Conservation (phyloP, 2,113 vertebrate genomes). For the Myotis brandtii region DNA sequence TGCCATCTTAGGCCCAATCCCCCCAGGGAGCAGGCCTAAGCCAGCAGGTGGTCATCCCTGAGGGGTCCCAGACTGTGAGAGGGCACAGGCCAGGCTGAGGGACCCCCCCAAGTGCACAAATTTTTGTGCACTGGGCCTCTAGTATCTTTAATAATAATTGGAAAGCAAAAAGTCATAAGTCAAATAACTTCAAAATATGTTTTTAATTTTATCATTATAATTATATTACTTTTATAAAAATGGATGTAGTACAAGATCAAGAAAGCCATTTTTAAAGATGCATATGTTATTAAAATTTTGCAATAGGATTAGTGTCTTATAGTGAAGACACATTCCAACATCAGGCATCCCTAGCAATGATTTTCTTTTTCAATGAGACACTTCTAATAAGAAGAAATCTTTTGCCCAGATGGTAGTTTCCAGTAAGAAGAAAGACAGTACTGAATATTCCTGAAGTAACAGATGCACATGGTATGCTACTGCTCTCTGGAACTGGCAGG, state of each 20-base stretch:
- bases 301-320: slow-evolving; percentile 3
- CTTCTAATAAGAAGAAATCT: not conserved
- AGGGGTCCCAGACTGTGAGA: too few relatives aligned
- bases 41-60: too few relatives aligned
- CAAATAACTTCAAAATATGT: slow-evolving; percentile 9
- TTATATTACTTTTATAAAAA: slow-evolving; percentile 25
- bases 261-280: not conserved
- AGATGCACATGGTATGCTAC: not conserved
- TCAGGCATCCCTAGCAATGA: not conserved
- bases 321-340: not conserved
- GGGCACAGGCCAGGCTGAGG: too few relatives aligned
- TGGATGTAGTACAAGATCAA: not conserved
- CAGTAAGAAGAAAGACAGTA: not conserved
- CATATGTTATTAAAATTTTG: slow-evolving; percentile 27
- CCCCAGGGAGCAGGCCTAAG: too few relatives aligned
- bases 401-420: slow-evolving; percentile 10
- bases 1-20: too few relatives aligned
- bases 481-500: not conserved
- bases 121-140: too few relatives aligned
- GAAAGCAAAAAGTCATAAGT: not conserved
- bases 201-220: slow-evolving; percentile 17
- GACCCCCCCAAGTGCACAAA: too few relatives aligned
- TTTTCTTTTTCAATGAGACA: not conserved
- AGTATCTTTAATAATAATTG: not conserved
- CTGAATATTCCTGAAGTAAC: not conserved